Evolutionary conservation across 2,888 invertebrate species (phyloP), one percentile per base, ranked within the genome.

Genomic region (Drosophila emarginata): DNA sequence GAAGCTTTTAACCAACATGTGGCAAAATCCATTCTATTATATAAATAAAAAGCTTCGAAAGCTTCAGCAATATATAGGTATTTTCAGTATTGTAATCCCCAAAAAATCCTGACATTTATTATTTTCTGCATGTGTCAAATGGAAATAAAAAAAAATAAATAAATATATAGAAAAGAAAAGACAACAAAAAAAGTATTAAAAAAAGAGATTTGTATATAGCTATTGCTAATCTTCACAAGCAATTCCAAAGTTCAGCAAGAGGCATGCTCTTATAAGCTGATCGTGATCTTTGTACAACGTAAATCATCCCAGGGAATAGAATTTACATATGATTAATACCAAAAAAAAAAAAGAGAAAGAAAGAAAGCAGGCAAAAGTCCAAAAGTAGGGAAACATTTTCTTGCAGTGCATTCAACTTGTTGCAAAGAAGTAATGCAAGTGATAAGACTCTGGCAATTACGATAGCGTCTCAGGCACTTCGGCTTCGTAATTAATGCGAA

Each of bases 201-300:
- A 61, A 45, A 61, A 18, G 64, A 61, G 73, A 72, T 72, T 72
- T 63, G 56, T 64, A 64, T 73, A 50, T 64, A 45, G 78, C 63
- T 71, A 76, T 59, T 57, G 63, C 64, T 71, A 72, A 84, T 87
- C 79, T 71, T 65, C 68, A 74, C 62, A 75, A 77, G 67, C 69
- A 82, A 67, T 76, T 82, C 75, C 84, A 87, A 84, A 84, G 84
- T 85, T 77, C 87, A 87, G 51, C 45, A 32, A 52, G 64, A 59
- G 75, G 60, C 82, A 83, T 79, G 82, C 82, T 77, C 61, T 70
- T 70, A 67, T 53, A 58, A 39, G 85, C 71, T 83, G 82, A 83
- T 83, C 72, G 57, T 37, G 18, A 52, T 37, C 40, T 28, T 51
- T 51, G 67, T 40, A 36, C 54, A 54, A 36, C 54, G 69, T 69